phyloP scores from a whole-genome alignment of 2,888 invertebrate species.

The Cantharis rustica region DNA sequence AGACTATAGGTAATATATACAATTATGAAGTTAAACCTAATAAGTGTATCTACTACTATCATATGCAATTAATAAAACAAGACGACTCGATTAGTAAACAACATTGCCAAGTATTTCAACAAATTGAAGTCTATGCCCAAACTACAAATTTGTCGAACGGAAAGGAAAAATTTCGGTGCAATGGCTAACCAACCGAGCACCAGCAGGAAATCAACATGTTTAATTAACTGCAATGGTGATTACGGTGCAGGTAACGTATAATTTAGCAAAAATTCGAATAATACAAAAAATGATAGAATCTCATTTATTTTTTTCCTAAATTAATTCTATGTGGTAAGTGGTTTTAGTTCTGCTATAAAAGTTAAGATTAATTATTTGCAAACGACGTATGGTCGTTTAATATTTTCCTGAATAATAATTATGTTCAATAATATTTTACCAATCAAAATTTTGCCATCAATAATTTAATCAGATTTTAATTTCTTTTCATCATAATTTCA shows the following conservation, averaged over 20 bases:
- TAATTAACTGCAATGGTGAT: background rate
- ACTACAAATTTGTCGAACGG: background rate
- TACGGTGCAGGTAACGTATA: background rate
- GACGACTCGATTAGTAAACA: background rate
- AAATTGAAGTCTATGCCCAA: background rate
- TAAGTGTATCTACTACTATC: background rate
- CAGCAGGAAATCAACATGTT: background rate
- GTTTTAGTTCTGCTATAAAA: background rate
- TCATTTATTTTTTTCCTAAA: background rate
- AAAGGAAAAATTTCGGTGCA: background rate
- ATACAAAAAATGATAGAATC: background rate
- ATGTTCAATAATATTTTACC: slow-evolving; percentile 1
- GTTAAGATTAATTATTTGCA: slow-evolving; percentile 2
- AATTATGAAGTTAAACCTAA: background rate
- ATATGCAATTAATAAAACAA: background rate
- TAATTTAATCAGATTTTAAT: slow-evolving; percentile 4
- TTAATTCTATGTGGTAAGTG: background rate
- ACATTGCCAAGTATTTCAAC: background rate
- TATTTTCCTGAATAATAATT: slow-evolving; percentile 1
- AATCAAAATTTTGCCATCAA: slow-evolving; percentile 1
- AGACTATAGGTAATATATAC: background rate
- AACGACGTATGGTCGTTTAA: background rate
- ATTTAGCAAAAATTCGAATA: background rate
- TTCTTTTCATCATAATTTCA: slow-evolving; percentile 2
- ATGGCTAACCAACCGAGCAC: background rate